Conservation (phyloP, 1,140 invertebrate genomes). For the Drosophila arawakana region DNA sequence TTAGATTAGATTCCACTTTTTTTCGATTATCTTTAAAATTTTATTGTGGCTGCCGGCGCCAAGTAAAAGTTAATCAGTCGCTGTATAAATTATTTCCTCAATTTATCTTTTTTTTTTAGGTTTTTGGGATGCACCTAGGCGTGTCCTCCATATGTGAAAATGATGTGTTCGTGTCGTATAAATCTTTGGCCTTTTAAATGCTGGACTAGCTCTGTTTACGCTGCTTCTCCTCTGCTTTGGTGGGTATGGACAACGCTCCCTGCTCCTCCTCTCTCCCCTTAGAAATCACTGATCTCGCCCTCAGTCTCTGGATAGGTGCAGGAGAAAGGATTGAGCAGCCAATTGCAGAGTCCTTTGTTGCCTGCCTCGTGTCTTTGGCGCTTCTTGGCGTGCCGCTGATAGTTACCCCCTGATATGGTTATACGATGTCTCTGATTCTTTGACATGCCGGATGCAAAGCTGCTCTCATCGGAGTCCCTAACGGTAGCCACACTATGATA, state of each 20-base stretch:
- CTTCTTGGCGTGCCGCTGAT: slow-evolving; percentile 73
- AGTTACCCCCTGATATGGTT: slow-evolving; percentile 85
- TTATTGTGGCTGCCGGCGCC: slow-evolving; percentile 70
- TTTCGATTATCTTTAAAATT: slow-evolving; percentile 40
- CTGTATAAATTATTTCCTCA: slow-evolving; percentile 47
- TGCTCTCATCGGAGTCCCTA: slow-evolving; percentile 93
- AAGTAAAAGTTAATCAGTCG: slow-evolving; percentile 81
- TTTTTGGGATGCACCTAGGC: slow-evolving; percentile 18
- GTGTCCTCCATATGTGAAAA: slow-evolving; percentile 26
- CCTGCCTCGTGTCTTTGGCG: slow-evolving; percentile 71
- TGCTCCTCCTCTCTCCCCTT: slow-evolving; percentile 31
- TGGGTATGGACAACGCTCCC: slow-evolving; percentile 48
- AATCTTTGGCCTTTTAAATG: slow-evolving; percentile 69
- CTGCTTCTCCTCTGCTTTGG: slow-evolving; percentile 29
- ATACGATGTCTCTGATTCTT: slow-evolving; percentile 88
- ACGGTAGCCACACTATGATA: slow-evolving; percentile 92
- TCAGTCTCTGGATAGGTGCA: slow-evolving; percentile 89
- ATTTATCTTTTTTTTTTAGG: slow-evolving; percentile 32
- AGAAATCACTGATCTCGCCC: slow-evolving; percentile 88
- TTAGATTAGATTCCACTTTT: slow-evolving; percentile 72
- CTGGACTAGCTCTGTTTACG: slow-evolving; percentile 59
- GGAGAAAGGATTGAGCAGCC: slow-evolving; percentile 87
- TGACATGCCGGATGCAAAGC: slow-evolving; percentile 90
- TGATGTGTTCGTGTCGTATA: slow-evolving; percentile 38
- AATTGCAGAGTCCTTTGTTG: slow-evolving; percentile 77